phyloP scores from a whole-genome alignment of 2,113 vertebrate genomes.

The Heterotis niloticus region DNA sequence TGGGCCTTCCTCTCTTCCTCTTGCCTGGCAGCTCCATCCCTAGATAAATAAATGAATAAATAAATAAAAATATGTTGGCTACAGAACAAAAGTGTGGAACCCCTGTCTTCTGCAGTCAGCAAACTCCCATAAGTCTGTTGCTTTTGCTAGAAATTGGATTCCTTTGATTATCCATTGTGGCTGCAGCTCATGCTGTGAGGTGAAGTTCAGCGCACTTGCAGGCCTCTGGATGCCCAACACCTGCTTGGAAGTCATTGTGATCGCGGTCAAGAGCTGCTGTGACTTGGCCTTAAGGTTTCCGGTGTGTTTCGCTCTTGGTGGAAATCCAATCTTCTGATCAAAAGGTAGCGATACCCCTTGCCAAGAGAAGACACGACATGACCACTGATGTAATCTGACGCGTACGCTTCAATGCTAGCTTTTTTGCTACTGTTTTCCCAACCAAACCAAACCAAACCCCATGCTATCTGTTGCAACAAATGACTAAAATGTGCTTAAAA shows the following conservation, averaged over 20 bases:
- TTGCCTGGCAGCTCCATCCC: too few species aligned
- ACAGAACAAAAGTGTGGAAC: neutral
- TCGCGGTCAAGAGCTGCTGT: conserved; percentile 24
- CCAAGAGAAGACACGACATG: conserved; percentile 38
- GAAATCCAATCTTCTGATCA: conserved; percentile 54
- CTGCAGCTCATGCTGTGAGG: neutral
- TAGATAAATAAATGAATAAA: too few species aligned
- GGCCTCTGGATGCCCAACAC: conserved; percentile 28
- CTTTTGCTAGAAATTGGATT: neutral
- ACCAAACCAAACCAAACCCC: neutral
- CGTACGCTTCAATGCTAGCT: neutral
- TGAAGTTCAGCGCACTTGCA: conserved; percentile 9
- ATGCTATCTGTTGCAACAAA: neutral
- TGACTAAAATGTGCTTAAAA: too few species aligned
- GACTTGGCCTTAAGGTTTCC: conserved; percentile 51
- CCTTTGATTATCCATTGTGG: neutral
- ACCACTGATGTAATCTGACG: conserved; percentile 14
- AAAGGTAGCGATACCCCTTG: conserved; percentile 45
- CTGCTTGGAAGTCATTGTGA: conserved; percentile 7
- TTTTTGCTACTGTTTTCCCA: neutral
- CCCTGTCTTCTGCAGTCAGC: neutral
- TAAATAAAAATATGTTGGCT: too few species aligned
- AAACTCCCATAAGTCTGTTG: neutral
- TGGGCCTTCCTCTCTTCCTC: too few species aligned
- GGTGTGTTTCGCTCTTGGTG: conserved; percentile 43